phyloP scores from a whole-genome alignment of 2,113 vertebrate genomes.

The Opisthocomus hoazin region DNA sequence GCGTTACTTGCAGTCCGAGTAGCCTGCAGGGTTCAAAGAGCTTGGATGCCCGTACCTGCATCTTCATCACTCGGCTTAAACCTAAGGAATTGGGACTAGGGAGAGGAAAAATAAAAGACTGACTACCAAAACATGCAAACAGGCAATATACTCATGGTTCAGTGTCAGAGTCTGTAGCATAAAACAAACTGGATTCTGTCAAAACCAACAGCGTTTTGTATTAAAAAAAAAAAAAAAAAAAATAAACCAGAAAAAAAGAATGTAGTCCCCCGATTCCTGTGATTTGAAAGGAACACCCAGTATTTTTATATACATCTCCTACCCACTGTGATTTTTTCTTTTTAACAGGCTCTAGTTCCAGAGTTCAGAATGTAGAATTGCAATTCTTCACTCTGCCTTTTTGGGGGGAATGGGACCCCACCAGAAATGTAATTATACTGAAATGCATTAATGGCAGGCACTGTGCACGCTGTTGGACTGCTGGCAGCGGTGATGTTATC shows the following conservation, averaged over 20 bases:
- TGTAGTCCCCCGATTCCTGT: conserved; percentile 72
- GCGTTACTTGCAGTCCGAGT: conserved; percentile 35
- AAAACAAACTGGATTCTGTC: conserved; percentile 70
- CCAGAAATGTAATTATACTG: conserved; percentile 69
- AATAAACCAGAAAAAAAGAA: conserved; percentile 40
- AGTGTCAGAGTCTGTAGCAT: conserved; percentile 62
- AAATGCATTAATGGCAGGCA: conserved; percentile 75
- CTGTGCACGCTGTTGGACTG: conserved; percentile 77
- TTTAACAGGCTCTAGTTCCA: conserved; percentile 71
- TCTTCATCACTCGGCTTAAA: conserved; percentile 48
- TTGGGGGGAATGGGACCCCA: conserved; percentile 61
- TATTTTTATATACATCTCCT: conserved; percentile 88
- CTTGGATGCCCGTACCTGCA: conserved; percentile 35
- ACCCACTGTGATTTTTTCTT: conserved; percentile 89
- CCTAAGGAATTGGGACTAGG: conserved; percentile 52
- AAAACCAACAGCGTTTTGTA: conserved; percentile 70
- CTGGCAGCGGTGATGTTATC: conserved; percentile 69
- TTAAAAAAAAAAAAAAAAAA: not conserved
- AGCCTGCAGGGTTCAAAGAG: conserved; percentile 51
- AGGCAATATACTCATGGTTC: conserved; percentile 50
- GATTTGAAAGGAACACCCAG: conserved; percentile 70
- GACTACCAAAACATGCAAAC: conserved; percentile 60
- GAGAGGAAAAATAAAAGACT: not conserved
- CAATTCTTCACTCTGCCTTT: conserved; percentile 75
- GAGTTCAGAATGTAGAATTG: conserved; percentile 72